Base-by-base conservation (phyloP, 2,888 invertebrate genomes). In the Troides oblongomaculatus region DNA sequence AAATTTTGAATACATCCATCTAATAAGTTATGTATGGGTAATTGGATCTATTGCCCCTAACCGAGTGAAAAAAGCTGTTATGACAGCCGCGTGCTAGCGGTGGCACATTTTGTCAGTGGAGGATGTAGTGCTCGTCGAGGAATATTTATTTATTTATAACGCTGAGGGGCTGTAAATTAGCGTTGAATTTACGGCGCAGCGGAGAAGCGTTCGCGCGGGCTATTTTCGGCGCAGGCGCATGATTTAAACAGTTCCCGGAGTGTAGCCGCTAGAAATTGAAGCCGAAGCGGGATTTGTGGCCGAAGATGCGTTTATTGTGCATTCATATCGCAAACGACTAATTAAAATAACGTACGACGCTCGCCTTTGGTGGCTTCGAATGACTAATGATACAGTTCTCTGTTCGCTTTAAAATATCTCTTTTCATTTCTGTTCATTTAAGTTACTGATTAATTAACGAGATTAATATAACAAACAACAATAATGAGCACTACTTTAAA, bases 131-230 rank as follows among this genome's bases (percentile, higher is more conserved):
- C 75, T 74, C 80, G 79, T 82, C 83, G 84, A 84, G 81, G 84
- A 84, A 87, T 90, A 91, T 92, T 90, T 92, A 90, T 91, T 90
- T 92, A 91, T 90, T 89, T 90, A 91, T 90, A 90, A 87, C 87
- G 87, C 83, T 82, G 86, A 86, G 86, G 87, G 87, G 90, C 90
- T 85, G 92, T 93, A 93, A 92, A 93, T 93, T 93, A 93, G 88
- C 89, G 84, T 85, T 84, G 84, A 90, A 93, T 92, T 90, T 92
- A 91, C 89, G 86, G 84, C 86, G 83, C 78, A 79, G 78, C 84
- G 82, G 84, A 84, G 88, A 81, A 88, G 86, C 86, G 88, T 87
- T 88, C 89, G 82, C 78, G 84, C 84, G 79, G 87, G 87, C 85
- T 92, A 92, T 92, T 92, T 92, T 88, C 76, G 85, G 89, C 82